Conservation (phyloP, 1,140 invertebrate genomes). For the Drosophila biarmipes region DNA sequence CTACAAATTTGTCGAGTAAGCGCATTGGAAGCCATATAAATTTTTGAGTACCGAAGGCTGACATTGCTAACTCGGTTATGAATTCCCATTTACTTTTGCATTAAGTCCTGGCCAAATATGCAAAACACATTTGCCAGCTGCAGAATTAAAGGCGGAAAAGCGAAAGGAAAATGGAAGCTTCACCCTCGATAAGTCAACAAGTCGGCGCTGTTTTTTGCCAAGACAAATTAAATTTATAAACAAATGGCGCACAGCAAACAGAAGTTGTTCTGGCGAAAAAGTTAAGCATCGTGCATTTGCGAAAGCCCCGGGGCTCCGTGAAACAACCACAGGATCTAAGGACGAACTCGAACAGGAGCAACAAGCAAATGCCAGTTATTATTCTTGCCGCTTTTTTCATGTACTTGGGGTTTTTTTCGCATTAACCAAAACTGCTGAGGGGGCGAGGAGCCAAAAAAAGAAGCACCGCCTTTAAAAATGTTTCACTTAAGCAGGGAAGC, state of each 20-base stretch:
- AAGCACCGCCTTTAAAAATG: constrained; percentile 67
- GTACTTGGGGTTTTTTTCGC: constrained; percentile 47
- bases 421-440: constrained; percentile 66
- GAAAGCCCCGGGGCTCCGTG: constrained; percentile 29
- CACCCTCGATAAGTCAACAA: constrained; percentile 50
- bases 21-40: constrained; percentile 31
- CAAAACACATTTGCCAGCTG: constrained; percentile 52
- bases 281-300: constrained; percentile 60
- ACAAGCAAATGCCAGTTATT: constrained; percentile 45
- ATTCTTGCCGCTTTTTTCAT: constrained; percentile 19
- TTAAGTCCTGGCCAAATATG: constrained; percentile 60
- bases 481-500: constrained; percentile 70
- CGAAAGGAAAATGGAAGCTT: constrained; percentile 31
- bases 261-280: constrained; percentile 41
- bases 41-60: constrained; percentile 2
- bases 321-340: constrained; percentile 33
- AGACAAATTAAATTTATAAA: constrained; percentile 82
- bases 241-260: constrained; percentile 75
- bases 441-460: neutral
- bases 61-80: constrained; percentile 20
- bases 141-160: constrained; percentile 38
- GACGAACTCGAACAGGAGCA: constrained; percentile 11
- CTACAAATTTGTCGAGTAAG: constrained; percentile 14
- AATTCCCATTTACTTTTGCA: constrained; percentile 45
- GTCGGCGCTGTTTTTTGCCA: constrained; percentile 47